Conservation (phyloP, 2,888 invertebrate species). For the Aquatica leii region DNA sequence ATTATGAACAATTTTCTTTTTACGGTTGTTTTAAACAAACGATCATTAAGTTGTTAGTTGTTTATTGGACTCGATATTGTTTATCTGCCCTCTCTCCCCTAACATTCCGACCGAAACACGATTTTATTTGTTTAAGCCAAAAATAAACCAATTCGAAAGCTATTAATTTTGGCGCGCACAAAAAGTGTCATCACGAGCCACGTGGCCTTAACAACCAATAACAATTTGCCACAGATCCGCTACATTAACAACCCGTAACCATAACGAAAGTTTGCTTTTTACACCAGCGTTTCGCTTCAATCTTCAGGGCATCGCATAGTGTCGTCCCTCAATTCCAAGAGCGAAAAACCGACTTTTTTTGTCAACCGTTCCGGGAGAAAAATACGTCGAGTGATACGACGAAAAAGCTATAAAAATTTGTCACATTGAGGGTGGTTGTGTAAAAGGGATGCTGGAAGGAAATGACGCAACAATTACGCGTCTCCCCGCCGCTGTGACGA, state of each 20-base stretch:
- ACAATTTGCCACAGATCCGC: slow-evolving; percentile 60
- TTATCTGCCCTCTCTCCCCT: no score
- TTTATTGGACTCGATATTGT: no score
- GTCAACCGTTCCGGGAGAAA: slow-evolving; percentile 47
- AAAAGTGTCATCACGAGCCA: slow-evolving; percentile 52
- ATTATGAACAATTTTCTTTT: no score
- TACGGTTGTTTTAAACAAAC: no score
- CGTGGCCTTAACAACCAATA: slow-evolving; percentile 60
- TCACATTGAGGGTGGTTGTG: slow-evolving; percentile 54
- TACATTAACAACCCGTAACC: slow-evolving; percentile 59
- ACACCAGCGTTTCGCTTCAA: no score
- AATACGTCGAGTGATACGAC: no score
- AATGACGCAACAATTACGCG: slow-evolving; percentile 57
- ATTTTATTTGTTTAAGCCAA: no score
- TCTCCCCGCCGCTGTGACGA: slow-evolving; percentile 58
- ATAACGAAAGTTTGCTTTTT: slow-evolving; percentile 48
- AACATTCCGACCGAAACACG: no score
- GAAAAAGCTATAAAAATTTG: slow-evolving; percentile 59
- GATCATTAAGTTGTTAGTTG: no score
- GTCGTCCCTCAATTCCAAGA: slow-evolving; percentile 13
- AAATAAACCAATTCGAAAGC: no score
- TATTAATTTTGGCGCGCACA: no score
- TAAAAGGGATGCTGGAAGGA: slow-evolving; percentile 48
- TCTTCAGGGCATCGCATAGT: slow-evolving; percentile 6
- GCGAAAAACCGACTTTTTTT: slow-evolving; percentile 14